A percentile compares a stretch with the other conserved stretches of the same genome.
These are phyloP conservation scores for Sphaeridia pumilis DNA, from an alignment of 2,888 invertebrate species.

Conservation along the genomic window DNA sequence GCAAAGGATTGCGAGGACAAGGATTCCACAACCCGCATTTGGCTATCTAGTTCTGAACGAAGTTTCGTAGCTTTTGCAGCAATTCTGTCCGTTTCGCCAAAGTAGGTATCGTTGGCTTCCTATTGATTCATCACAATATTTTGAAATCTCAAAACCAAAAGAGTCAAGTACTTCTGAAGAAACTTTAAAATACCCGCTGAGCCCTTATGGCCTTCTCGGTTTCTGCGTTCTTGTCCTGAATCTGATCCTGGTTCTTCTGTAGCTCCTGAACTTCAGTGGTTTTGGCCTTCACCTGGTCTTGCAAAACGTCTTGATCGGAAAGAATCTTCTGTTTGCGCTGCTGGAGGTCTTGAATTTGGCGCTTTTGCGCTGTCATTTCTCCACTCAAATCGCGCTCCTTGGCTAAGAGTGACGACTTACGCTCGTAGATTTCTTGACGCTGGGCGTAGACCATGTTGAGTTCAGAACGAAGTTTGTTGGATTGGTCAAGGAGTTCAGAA, in stretches of 20 bases:
- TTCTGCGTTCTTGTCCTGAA: slow-evolving; percentile 18
- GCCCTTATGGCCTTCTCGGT: slow-evolving; percentile 20
- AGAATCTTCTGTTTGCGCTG: slow-evolving; percentile 21
- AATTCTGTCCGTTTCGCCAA: slow-evolving; percentile 24
- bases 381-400: slow-evolving; percentile 21
- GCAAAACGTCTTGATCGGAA: slow-evolving; percentile 14
- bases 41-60: slow-evolving; percentile 23
- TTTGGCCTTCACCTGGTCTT: slow-evolving; percentile 15
- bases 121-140: too few relatives aligned
- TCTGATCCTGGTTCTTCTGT: slow-evolving; percentile 10
- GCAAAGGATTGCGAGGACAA: slow-evolving; percentile 20
- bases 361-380: slow-evolving; percentile 25
- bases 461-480: slow-evolving; percentile 19
- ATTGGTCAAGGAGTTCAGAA: slow-evolving; percentile 19
- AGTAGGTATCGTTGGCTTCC: slow-evolving; percentile 23
- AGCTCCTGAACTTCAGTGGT: slow-evolving; percentile 17
- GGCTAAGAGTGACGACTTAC: slow-evolving; percentile 15
- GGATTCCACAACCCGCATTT: slow-evolving; percentile 22
- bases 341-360: slow-evolving; percentile 24
- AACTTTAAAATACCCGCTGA: slow-evolving; percentile 27
- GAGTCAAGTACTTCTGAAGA: background rate
- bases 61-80: slow-evolving; percentile 23
- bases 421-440: slow-evolving; percentile 12
- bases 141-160: too few relatives aligned
- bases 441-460: slow-evolving; percentile 12